Conservation (phyloP, 2,113 vertebrate species). For the Nothobranchius kuhntae region DNA sequence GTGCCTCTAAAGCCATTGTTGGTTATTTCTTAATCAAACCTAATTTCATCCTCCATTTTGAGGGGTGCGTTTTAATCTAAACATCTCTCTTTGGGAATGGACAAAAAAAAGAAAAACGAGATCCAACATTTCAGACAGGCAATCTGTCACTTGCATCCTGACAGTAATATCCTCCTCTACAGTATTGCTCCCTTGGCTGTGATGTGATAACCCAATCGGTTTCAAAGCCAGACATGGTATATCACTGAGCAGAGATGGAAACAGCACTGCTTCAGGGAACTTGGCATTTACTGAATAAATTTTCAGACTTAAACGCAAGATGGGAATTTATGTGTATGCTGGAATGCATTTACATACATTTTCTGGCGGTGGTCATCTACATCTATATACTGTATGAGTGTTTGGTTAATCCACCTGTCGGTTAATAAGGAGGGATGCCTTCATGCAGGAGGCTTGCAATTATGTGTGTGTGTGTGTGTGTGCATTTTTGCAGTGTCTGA, state of each 20-base stretch:
- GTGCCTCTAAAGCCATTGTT: not conserved
- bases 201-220: conserved; percentile 60
- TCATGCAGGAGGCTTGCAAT: conserved; percentile 38
- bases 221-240: conserved; percentile 58
- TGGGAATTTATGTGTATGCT: conserved; percentile 60
- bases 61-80: not conserved
- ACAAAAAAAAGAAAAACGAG: conserved; percentile 41
- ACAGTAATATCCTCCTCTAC: conserved; percentile 72
- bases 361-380: conserved; percentile 48
- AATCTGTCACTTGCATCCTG: conserved; percentile 61
- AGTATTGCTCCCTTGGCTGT: conserved; percentile 63
- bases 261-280: conserved; percentile 47
- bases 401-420: conserved; percentile 71
- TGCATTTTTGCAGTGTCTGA: conserved; percentile 54
- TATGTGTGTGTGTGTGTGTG: conserved; percentile 39
- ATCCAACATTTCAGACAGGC: conserved; percentile 32
- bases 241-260: conserved; percentile 64
- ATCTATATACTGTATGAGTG: conserved; percentile 56
- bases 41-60: not conserved
- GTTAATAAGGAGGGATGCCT: conserved; percentile 65
- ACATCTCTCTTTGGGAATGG: conserved; percentile 25
- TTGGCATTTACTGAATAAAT: conserved; percentile 47
- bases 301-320: conserved; percentile 64
- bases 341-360: conserved; percentile 72
- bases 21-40: not conserved